Percentiles rank a stretch among this genome's conserved stretches.
These are phyloP conservation scores for Diglossa cyanea DNA, from an alignment of 2,797 vertebrate genomes.

Conservation along the genomic window DNA sequence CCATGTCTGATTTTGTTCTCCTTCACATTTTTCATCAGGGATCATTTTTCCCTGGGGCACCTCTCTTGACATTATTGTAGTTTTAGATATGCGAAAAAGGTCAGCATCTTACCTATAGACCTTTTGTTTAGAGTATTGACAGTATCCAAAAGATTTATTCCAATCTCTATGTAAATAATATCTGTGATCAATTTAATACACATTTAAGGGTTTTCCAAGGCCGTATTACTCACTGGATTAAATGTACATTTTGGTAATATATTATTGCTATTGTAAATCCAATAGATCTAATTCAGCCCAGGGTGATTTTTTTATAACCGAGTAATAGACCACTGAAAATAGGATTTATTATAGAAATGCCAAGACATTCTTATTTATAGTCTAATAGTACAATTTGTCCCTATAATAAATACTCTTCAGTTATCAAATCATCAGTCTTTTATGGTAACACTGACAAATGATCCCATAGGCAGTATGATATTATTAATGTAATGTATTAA, in stretches of 20 bases:
- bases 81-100: conserved; percentile 10
- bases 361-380: conserved; percentile 71
- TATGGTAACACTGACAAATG: conserved; percentile 60
- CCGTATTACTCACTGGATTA: conserved; percentile 5
- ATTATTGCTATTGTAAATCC: conserved; percentile 54
- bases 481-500: conserved; percentile 71
- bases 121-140: not conserved
- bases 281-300: conserved; percentile 65
- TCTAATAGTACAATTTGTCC: conserved; percentile 63
- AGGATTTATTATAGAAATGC: conserved; percentile 73
- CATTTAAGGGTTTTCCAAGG: conserved; percentile 8
- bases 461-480: conserved; percentile 56
- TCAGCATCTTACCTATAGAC: not conserved
- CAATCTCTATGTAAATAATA: conserved; percentile 26
- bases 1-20: not conserved
- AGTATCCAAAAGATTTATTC: not conserved
- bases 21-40: not conserved
- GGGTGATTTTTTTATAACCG: conserved; percentile 67
- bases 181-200: conserved; percentile 32
- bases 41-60: not conserved
- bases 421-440: conserved; percentile 74
- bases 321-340: conserved; percentile 64
- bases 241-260: conserved; percentile 54
- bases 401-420: conserved; percentile 73
- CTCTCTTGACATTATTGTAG: not conserved